Conservation (phyloP, 2,888 invertebrate genomes). For the Parthenolecanium corni region DNA sequence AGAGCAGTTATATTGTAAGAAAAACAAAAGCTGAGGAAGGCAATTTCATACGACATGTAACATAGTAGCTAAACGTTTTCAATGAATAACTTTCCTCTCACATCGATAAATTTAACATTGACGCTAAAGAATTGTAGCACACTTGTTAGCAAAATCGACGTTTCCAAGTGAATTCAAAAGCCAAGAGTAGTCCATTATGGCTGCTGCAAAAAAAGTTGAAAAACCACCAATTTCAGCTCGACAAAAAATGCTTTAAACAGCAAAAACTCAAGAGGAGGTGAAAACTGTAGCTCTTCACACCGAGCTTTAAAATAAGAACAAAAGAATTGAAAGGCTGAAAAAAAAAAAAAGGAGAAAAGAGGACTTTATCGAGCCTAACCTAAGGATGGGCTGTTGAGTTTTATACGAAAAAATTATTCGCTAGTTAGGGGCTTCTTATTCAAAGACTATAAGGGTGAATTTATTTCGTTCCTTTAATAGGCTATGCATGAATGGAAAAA, state of each 20-base stretch:
- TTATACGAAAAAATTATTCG: conserved; percentile 10
- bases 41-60: no score
- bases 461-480: neutral
- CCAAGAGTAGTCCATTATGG: neutral
- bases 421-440: conserved; percentile 12
- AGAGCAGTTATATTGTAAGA: no score
- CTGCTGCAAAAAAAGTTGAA: neutral
- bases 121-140: neutral
- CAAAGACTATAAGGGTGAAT: conserved; percentile 13
- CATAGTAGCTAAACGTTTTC: no score
- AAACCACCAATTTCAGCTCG: neutral
- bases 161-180: neutral
- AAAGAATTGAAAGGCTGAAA: neutral
- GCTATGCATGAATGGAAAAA: neutral
- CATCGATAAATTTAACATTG: no score
- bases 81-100: no score
- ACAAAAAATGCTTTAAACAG: neutral
- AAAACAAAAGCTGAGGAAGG: no score
- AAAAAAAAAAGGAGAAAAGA: neutral
- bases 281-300: neutral
- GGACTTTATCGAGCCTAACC: conserved; percentile 5
- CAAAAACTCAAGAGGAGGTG: neutral
- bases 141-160: neutral
- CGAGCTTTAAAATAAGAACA: neutral
- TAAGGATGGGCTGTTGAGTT: conserved; percentile 14